Evolutionary conservation across 2,797 vertebrate species (phyloP), one percentile per base, ranked within the genome.

Genomic region (Acanthurus leucopareius): DNA sequence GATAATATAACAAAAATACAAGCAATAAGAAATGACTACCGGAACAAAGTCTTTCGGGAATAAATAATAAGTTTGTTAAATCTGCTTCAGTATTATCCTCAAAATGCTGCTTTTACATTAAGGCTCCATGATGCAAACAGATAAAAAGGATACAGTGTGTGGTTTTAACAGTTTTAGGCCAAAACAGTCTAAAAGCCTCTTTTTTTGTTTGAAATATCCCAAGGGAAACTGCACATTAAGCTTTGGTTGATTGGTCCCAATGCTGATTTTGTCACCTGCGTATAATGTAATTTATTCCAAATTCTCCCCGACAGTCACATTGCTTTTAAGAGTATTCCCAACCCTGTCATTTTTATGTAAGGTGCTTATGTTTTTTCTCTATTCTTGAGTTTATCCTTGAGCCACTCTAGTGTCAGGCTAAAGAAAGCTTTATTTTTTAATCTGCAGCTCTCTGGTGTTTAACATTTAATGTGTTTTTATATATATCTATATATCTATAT

Each of bases 401-500:
- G 10, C 38, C 19, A 13, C 40, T 59, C 44, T 44, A 1, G n/a
- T 60, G 17, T 86, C 63, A 19, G 2, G 1, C 25, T 22, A 35
- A 44, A 51, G 20, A 67, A 48, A 14, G n/a, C 28, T 62, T 77
- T 20, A 77, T 70, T 82, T 72, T 28, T 73, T 22, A 64, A 63
- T 73, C 47, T 66, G 47, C 54, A 13, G 68, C 77, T 78, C 54
- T 70, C 38, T 56, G 20, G 22, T 74, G 56, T 81, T 86, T 74
- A 82, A 84, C 20, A 73, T 80, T 91, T 86, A 72, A 86, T 85
- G 67, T 57, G 51, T 47, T 1, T 49, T 4, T 32, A 32, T 32
- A 32, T 32, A 32, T 35, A 49, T 82, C 76, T 83, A 73, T 89
- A 82, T 35, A 49, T 82, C 76, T 83, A 73, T 89, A 82, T 35